A percentile compares a stretch with the other conserved stretches of the same genome.
Evolutionary conservation across 2,113 vertebrate genomes (phyloP).

Genomic region (Climacteris rufus): DNA sequence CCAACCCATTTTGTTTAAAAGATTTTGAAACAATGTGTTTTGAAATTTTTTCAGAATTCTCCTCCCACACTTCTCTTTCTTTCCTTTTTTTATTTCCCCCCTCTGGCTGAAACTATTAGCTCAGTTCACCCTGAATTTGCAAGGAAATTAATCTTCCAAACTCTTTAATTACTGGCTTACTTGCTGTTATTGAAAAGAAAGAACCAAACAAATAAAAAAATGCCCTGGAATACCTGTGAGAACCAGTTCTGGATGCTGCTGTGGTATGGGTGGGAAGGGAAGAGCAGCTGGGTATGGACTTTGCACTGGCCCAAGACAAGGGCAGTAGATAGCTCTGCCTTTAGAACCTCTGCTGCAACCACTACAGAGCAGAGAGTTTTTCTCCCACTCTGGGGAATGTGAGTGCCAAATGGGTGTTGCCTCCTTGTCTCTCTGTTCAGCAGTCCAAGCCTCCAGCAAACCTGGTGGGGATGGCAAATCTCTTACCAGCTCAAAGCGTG

Average conservation of each 20-base stretch:
- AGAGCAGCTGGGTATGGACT: neutral
- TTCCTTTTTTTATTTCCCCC: neutral
- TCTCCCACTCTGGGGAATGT: neutral
- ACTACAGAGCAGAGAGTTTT: neutral
- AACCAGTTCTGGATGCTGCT: neutral
- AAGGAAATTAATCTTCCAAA: neutral
- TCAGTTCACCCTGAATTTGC: neutral
- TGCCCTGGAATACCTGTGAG: neutral
- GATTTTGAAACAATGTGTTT: conserved; percentile 58
- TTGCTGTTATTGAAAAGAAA: neutral
- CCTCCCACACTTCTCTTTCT: neutral
- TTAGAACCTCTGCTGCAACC: neutral
- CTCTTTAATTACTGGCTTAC: neutral
- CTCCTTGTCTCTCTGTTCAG: neutral
- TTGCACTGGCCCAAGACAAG: neutral
- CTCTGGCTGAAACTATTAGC: neutral
- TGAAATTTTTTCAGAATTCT: conserved; percentile 16
- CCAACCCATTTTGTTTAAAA: conserved; percentile 26
- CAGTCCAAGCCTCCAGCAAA: neutral
- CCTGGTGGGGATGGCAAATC: neutral
- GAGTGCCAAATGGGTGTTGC: neutral
- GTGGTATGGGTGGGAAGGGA: neutral
- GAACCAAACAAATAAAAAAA: neutral
- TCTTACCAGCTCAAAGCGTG: neutral
- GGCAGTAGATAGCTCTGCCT: neutral